Base-by-base conservation (phyloP, 2,888 invertebrate species). In the Rhorus exstirpatorius region DNA sequence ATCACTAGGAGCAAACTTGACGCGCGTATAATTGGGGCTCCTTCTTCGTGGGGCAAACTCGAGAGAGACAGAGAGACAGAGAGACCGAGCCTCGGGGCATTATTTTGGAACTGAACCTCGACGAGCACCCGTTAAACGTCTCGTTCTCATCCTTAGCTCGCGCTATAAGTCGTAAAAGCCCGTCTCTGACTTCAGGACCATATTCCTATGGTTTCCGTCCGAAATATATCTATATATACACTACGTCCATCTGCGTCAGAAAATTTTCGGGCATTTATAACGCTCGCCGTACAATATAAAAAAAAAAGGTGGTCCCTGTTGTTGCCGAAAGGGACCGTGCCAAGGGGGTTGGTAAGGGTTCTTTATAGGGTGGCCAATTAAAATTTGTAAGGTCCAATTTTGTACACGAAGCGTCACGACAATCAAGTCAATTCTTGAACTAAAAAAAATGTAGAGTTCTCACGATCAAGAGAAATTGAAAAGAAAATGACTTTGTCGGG, bases 271-370 rank as follows among this genome's bases (percentile, higher is more conserved):
- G 44, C 78, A 38, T 81, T 83, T 83, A 83, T 80, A 84, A 84
- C 90, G 89, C 68, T 87, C 87, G 85, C 86, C 86, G 85, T 87
- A 89, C 88, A 90, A 89, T 90, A 90, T 91, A 91, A 91, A 79
- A 60, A 44, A 81, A 80, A 65, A 71, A 75, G 74, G 46, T 65
- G 68, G 58, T 82, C 70, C 75, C 35, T 63, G 75, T 58, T 71
- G 72, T 76, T 74, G 80, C 61, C 79, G 71, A 60, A 77, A 72
- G 65, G 68, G 76, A 63, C 60, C 17, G 63, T 68, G 38, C 19
- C 21, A 14, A 31, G 60, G 51, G 71, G 51, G 46, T 72, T 75
- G n/a, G 78, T 68, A 72, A 75, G 53, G 41, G 46, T 63, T 65
- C 71, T 76, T 76, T 71, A 71, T 68, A 76, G 72, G 78, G 77